A percentile compares a stretch with the other conserved stretches of the same genome.
Conservation (phyloP, 2,888 invertebrate species). For the Tuberolachnus salignus region DNA sequence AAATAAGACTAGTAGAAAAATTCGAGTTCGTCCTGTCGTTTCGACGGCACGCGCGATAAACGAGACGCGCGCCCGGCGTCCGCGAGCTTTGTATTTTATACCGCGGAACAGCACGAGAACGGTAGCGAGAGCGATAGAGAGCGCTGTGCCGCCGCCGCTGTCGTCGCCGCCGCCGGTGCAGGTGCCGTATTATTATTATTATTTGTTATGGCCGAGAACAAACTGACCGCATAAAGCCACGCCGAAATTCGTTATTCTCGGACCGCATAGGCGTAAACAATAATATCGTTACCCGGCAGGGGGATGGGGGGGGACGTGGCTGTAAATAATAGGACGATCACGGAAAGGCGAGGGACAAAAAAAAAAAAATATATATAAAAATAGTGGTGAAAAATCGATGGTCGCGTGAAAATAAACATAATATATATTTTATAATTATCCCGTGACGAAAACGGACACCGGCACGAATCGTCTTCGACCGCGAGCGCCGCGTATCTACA, state of each 20-base stretch:
- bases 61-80: too few species aligned
- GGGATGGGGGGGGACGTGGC: background rate
- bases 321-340: background rate
- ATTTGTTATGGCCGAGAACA: background rate
- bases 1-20: too few species aligned
- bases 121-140: background rate
- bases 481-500: background rate
- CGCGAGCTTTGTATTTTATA: too few species aligned
- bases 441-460: background rate
- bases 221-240: background rate
- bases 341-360: background rate
- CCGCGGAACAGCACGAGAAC: too few species aligned
- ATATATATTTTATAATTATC: slow-evolving; percentile 18
- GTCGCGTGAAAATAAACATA: slow-evolving; percentile 32
- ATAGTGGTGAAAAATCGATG: slow-evolving; percentile 30
- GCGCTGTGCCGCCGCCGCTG: slow-evolving; percentile 7
- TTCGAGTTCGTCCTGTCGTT: too few species aligned
- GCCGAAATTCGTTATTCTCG: background rate
- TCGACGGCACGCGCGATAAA: too few species aligned
- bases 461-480: slow-evolving; percentile 19
- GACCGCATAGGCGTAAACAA: too few species aligned
- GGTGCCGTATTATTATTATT: background rate
- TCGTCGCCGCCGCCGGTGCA: too few species aligned
- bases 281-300: background rate
- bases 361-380: slow-evolving; percentile 9